Evolutionary conservation across 2,113 vertebrate genomes (phyloP).

Genomic region (Cryptomyrus ogoouensis): DNA sequence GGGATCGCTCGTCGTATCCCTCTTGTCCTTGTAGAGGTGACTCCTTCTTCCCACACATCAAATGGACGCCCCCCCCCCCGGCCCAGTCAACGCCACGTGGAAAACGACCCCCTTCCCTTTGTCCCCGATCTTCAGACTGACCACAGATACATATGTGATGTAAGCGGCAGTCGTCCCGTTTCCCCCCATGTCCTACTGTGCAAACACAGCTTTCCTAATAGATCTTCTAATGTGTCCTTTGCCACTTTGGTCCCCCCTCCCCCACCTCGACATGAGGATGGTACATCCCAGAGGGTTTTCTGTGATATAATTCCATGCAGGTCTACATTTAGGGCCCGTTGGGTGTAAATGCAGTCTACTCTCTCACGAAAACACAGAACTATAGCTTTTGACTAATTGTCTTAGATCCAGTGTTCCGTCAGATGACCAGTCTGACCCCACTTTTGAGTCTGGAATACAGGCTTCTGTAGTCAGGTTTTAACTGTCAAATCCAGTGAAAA

Average conservation of each 20-base stretch:
- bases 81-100: neutral
- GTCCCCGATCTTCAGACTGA: neutral
- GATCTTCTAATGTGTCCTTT: neutral
- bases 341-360: neutral
- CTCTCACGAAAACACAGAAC: neutral
- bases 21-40: neutral
- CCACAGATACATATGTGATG: neutral
- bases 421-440: neutral
- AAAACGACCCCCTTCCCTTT: neutral
- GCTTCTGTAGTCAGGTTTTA: neutral
- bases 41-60: neutral
- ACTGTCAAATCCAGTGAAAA: neutral
- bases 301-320: neutral
- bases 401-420: neutral
- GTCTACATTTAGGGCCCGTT: neutral
- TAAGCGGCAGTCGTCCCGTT: neutral
- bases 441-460: neutral
- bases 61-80: neutral
- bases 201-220: neutral
- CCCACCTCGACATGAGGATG: neutral
- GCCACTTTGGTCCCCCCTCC: neutral
- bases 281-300: neutral
- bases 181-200: neutral
- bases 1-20: neutral
- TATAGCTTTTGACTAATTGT: neutral